A percentile compares a stretch with the other conserved stretches of the same genome.
These are phyloP conservation scores for Myotis davidii DNA, from an alignment of 2,113 vertebrate species.

Conservation along the genomic window DNA sequence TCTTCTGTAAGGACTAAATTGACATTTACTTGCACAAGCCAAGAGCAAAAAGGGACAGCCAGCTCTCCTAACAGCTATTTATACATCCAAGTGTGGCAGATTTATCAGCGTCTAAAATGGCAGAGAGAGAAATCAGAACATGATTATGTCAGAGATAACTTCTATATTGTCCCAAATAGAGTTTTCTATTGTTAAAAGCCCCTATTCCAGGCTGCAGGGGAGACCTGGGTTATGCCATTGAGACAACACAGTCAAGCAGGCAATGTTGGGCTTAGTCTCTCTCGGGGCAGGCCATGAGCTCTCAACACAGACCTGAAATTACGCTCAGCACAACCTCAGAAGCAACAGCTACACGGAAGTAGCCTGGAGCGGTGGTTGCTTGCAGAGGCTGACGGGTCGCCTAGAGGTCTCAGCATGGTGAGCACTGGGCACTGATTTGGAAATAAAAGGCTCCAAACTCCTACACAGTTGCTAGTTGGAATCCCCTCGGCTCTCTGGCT, in stretches of 20 bases:
- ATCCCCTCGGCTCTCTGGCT: background rate
- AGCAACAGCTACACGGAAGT: background rate
- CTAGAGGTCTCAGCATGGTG: background rate
- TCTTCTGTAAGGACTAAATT: slow-evolving; percentile 67
- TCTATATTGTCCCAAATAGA: background rate
- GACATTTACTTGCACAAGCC: slow-evolving; percentile 59
- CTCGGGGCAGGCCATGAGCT: background rate
- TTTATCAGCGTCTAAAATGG: slow-evolving; percentile 20
- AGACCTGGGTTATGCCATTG: background rate
- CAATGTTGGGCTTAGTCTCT: background rate
- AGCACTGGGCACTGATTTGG: background rate
- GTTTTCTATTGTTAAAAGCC: background rate
- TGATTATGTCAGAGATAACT: background rate
- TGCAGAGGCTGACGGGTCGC: background rate
- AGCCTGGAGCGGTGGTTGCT: background rate
- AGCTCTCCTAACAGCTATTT: slow-evolving; percentile 43
- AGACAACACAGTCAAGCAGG: background rate
- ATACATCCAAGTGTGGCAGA: background rate
- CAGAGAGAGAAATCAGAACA: slow-evolving; percentile 41
- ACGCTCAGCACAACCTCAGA: background rate
- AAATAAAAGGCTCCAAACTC: background rate
- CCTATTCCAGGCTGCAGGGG: background rate
- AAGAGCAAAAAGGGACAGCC: slow-evolving; percentile 41
- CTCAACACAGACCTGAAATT: background rate
- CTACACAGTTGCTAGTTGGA: background rate